Evolutionary conservation across 2,888 invertebrate species (phyloP), one percentile per base, ranked within the genome.

Genomic region (Bellardia pandia): DNA sequence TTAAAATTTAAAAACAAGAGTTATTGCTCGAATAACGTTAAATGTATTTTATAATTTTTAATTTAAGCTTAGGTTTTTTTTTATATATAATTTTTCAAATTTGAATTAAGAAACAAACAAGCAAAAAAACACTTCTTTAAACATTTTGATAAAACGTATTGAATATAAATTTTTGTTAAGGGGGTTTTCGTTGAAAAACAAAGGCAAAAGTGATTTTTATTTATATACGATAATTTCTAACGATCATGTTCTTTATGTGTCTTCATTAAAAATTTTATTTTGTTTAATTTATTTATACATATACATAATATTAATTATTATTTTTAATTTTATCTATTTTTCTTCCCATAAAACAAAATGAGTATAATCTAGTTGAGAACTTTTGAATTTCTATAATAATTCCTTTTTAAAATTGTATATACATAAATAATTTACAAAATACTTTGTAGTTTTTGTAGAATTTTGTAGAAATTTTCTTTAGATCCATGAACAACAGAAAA

Each of bases 341-440:
- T 64, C 33, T 76, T 82, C 62, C 14, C 8, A 23, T 40, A 48
- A 71, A 53, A 68, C 40, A 79, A 72, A 88, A 88, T 88, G 88
- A 88, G 88, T 88, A 88, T 88, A 83, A 85, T 88, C 88, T 88
- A 88, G 88, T 88, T 83, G 75, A 83, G 23, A 64, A 78, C 14
- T 69, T 79, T 51, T 40, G 8, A 79, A 79, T 68, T 77, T 79
- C 62, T 80, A 66, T 83, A 51, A 45, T 33, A 72, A 51, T 83
- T 69, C 9, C 60, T 71, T 53, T 68, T 68, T 16, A 53, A 45
- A 51, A 9, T 53, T 76, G 40, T 79, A 60, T 16, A 72, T 60
- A 60, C 30, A 69, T 14, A 6, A 48, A 37, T 40, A 66, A 16
- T 40, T 40, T 3, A 45, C 45, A 56, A 56, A 42, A 45, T 6